Percentiles rank a stretch among this genome's conserved stretches.
Evolutionary conservation across 92 coral and sea anemone genomes (phyloP).

Genomic region (Palythoa heliodiscus): DNA sequence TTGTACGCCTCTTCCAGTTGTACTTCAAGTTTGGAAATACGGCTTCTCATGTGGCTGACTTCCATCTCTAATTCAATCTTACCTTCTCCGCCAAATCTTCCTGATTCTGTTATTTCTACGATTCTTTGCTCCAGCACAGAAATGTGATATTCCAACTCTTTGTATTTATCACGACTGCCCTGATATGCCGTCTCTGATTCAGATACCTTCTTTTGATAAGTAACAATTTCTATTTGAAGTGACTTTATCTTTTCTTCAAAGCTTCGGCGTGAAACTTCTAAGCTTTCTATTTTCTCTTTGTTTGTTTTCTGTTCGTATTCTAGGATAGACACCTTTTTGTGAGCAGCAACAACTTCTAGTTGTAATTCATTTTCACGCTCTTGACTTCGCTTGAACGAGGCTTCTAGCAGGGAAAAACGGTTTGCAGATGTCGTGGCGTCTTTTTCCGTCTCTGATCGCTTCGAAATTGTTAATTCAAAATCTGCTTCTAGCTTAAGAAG

Average conservation of each 20-base stretch:
- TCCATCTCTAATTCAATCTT: constrained; percentile 46
- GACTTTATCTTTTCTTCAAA: constrained; percentile 49
- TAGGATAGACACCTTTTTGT: constrained; percentile 47
- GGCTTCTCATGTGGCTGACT: constrained; percentile 49
- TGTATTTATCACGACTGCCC: constrained; percentile 25
- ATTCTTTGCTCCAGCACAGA: constrained; percentile 46
- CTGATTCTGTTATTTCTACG: constrained; percentile 39
- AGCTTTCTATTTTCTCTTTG: constrained; percentile 51
- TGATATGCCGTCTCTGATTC: constrained; percentile 36
- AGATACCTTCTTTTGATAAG: constrained; percentile 40
- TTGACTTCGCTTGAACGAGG: constrained; percentile 54
- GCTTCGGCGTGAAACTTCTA: constrained; percentile 34
- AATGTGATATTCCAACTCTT: constrained; percentile 42
- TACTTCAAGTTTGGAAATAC: constrained; percentile 51
- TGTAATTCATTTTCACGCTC: constrained; percentile 55
- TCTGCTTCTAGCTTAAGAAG: constrained; percentile 41
- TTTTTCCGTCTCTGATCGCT: constrained; percentile 23
- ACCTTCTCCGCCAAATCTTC: constrained; percentile 41
- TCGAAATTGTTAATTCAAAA: constrained; percentile 28
- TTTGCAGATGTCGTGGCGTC: constrained; percentile 25
- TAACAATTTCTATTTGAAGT: constrained; percentile 38
- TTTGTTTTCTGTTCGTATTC: constrained; percentile 59
- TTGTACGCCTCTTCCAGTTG: constrained; percentile 38
- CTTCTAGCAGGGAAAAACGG: constrained; percentile 50
- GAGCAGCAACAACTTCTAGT: constrained; percentile 42